These are phyloP conservation scores for Sarcophilus harrisii DNA, from an alignment of 2,797 vertebrate genomes.

Conservation along the genomic window DNA sequence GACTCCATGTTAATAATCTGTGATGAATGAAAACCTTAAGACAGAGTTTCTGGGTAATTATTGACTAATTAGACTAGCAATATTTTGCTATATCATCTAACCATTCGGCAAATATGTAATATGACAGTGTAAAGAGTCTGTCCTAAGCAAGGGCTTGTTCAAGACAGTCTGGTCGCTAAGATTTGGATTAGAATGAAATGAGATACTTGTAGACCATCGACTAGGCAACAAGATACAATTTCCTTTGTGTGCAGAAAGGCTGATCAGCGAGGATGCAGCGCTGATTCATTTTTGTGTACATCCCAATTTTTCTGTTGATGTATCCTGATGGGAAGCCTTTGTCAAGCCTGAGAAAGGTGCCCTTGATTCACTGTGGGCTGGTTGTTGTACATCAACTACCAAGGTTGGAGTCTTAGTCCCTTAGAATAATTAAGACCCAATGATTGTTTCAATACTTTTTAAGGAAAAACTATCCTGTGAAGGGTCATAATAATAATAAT, in stretches of 20 bases:
- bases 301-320: not conserved
- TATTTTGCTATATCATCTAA: not conserved
- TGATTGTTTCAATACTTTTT: not conserved
- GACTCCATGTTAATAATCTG: not conserved
- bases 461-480: not conserved
- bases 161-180: not conserved
- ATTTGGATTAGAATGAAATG: too few species aligned
- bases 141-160: not conserved
- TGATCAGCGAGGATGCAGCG: not conserved
- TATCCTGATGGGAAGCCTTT: not conserved
- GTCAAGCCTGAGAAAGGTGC: not conserved
- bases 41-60: not conserved
- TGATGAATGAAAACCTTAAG: not conserved
- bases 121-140: not conserved
- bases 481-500: not conserved
- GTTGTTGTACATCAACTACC: not conserved
- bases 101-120: not conserved
- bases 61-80: not conserved
- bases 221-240: not conserved
- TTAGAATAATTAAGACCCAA: not conserved
- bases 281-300: not conserved
- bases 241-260: not conserved
- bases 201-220: not conserved
- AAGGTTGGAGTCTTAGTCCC: not conserved
- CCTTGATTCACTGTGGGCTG: not conserved